phyloP scores from a whole-genome alignment of 2,113 vertebrate genomes.

The Actenoides lindsayi region DNA sequence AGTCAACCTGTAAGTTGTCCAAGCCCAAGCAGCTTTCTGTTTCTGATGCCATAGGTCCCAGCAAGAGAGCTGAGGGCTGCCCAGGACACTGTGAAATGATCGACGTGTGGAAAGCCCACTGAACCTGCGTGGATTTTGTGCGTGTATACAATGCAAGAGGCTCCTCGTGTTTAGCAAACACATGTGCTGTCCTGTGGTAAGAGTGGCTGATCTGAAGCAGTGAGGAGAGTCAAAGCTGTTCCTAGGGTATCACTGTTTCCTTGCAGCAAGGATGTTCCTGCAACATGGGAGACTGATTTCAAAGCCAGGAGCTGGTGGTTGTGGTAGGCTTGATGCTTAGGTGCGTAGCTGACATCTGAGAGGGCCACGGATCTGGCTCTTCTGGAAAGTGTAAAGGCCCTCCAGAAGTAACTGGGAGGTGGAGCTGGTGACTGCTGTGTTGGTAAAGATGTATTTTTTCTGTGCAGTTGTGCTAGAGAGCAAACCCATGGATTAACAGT shows the following conservation, averaged over 20 bases:
- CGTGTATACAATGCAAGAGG: background rate
- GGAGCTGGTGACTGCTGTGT: background rate
- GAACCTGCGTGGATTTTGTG: fast-evolving
- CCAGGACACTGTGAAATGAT: fast-evolving
- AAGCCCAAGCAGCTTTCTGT: background rate
- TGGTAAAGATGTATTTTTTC: background rate
- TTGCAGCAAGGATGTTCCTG: background rate
- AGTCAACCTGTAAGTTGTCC: background rate
- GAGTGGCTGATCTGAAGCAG: background rate
- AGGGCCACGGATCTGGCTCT: background rate
- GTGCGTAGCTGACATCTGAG: background rate
- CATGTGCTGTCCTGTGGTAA: background rate
- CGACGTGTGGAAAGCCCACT: background rate
- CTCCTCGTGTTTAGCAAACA: background rate
- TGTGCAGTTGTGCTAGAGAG: background rate
- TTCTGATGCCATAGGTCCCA: background rate
- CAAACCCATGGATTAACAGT: background rate
- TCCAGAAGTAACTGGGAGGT: background rate
- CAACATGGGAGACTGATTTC: background rate
- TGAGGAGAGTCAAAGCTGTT: background rate
- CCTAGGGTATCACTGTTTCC: no score
- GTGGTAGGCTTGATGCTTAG: background rate
- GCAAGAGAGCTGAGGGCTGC: background rate
- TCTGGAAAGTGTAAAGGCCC: background rate
- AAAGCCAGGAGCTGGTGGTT: background rate